Evolutionary conservation across 2,797 vertebrate species (phyloP).

Genomic region (Falco novaeseelandiae): DNA sequence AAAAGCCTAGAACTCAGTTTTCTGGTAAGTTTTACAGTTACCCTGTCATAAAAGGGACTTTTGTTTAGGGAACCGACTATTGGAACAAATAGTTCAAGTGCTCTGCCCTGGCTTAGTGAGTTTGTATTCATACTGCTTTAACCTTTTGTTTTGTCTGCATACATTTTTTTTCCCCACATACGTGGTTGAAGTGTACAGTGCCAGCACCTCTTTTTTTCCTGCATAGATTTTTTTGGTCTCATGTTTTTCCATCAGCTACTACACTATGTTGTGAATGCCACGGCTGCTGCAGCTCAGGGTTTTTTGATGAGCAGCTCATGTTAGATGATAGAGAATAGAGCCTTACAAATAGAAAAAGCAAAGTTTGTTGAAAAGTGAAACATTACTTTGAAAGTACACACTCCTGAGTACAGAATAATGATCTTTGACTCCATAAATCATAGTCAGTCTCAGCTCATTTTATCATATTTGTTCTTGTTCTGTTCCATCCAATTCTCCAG

Average conservation of each 20-base stretch:
- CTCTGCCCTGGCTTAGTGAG: not conserved
- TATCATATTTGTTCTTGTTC: constrained; percentile 66
- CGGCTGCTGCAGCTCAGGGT: not conserved
- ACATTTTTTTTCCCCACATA: not conserved
- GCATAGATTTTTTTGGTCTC: not conserved
- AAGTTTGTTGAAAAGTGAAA: constrained; percentile 29
- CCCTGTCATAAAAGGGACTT: not conserved
- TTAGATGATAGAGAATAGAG: not conserved
- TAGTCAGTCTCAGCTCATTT: constrained; percentile 53
- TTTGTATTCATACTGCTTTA: rapidly evolving
- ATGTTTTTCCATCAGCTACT: not conserved
- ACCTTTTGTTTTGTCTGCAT: not conserved
- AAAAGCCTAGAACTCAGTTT: not conserved
- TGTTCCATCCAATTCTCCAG: constrained; percentile 63
- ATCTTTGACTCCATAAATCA: constrained; percentile 39
- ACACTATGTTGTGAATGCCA: not conserved
- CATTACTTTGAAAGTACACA: not conserved
- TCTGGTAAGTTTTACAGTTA: not conserved
- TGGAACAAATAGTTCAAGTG: not conserved
- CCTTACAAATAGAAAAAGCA: not conserved
- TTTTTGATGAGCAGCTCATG: not conserved
- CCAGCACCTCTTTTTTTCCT: not conserved
- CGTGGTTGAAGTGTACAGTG: not conserved
- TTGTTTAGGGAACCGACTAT: not conserved
- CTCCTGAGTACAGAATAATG: not conserved